A percentile compares a stretch with the other conserved stretches of the same genome.
These are phyloP conservation scores for Clarias fuscus DNA, from an alignment of 2,797 vertebrate genomes.

Conservation along the genomic window DNA sequence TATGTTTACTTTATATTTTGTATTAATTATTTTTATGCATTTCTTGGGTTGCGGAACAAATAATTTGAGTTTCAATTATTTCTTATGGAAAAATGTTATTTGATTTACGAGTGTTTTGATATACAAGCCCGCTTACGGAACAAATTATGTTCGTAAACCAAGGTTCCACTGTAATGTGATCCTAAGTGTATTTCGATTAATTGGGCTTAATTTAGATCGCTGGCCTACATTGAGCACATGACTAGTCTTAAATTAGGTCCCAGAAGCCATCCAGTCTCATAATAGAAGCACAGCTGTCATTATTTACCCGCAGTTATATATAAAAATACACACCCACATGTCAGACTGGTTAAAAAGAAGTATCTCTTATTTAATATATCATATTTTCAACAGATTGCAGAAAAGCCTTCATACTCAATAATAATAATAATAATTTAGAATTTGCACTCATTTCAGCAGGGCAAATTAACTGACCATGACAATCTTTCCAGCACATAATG, in stretches of 20 bases:
- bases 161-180: background rate
- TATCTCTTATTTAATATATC: conserved; percentile 80
- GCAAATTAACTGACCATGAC: conserved; percentile 63
- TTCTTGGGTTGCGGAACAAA: too few relatives aligned
- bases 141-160: too few relatives aligned
- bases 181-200: background rate
- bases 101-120: too few relatives aligned
- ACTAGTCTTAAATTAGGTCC: conserved; percentile 25
- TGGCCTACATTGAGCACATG: conserved; percentile 10
- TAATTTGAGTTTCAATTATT: too few relatives aligned
- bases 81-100: too few relatives aligned
- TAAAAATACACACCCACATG: conserved; percentile 42
- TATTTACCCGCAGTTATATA: conserved; percentile 15
- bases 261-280: conserved; percentile 1
- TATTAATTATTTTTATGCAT: too few relatives aligned
- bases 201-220: conserved; percentile 3
- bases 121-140: too few relatives aligned
- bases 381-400: conserved; percentile 78
- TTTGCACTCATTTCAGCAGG: conserved; percentile 71
- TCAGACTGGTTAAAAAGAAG: conserved; percentile 78
- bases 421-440: conserved; percentile 62
- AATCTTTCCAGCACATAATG: conserved; percentile 68
- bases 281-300: conserved; percentile 38
- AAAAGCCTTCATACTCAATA: conserved; percentile 77
- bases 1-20: too few relatives aligned